Evolutionary conservation across 2,888 invertebrate species (phyloP).

Genomic region (Brachypalpus laphriformis): DNA sequence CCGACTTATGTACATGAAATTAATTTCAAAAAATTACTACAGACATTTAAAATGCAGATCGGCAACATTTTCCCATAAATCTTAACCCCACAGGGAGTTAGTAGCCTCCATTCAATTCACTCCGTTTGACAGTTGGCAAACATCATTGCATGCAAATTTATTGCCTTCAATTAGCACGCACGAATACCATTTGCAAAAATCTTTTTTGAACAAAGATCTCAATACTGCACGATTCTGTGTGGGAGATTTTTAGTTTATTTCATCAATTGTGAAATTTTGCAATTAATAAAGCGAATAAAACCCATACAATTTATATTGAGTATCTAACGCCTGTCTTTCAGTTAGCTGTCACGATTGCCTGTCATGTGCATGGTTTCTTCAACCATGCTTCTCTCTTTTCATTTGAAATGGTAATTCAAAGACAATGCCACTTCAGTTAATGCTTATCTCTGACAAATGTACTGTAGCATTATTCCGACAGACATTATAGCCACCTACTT

Average conservation of each 20-base stretch:
- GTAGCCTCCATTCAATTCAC: not conserved
- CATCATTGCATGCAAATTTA: slow-evolving; percentile 22
- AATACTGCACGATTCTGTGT: not conserved
- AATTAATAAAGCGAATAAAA: slow-evolving; percentile 53
- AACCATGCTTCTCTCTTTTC: slow-evolving; percentile 5
- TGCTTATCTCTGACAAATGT: slow-evolving; percentile 42
- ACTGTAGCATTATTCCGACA: not conserved
- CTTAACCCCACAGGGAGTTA: not conserved
- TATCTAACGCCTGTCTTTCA: slow-evolving; percentile 15
- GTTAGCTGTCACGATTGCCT: slow-evolving; percentile 24
- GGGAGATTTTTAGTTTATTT: slow-evolving; percentile 33
- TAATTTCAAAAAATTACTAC: not conserved
- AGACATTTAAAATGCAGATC: not conserved
- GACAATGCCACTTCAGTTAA: slow-evolving; percentile 37
- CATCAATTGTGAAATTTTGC: slow-evolving; percentile 40
- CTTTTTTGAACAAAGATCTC: not conserved
- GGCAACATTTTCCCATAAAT: not conserved
- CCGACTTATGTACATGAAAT: not conserved
- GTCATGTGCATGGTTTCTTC: slow-evolving; percentile 20
- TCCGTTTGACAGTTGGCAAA: slow-evolving; percentile 24
- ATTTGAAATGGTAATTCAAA: slow-evolving; percentile 50
- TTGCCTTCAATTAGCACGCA: slow-evolving; percentile 38
- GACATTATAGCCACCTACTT: slow-evolving; percentile 16
- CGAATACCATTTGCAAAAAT: slow-evolving; percentile 8
- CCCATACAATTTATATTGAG: not conserved